Conservation (phyloP, 2,113 vertebrate genomes). For the Anhinga rufa region DNA sequence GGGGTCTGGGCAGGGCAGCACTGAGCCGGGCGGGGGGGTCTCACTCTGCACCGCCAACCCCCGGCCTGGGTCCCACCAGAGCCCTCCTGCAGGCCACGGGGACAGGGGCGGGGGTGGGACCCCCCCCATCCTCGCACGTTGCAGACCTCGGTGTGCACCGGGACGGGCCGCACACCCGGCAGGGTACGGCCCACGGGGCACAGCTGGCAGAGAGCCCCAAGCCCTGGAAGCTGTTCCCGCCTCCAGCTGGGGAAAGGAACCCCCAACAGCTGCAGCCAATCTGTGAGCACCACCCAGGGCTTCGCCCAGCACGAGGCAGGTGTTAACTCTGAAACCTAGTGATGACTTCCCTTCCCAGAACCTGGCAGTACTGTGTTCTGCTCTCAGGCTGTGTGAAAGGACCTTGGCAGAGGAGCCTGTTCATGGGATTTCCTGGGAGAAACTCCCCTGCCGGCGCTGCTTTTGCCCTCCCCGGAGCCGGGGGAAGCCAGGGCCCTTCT, state of each 20-base stretch:
- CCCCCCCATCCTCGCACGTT: accelerated
- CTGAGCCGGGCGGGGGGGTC: background rate
- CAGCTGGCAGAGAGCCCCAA: background rate
- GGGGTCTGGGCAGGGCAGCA: background rate
- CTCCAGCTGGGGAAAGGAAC: background rate
- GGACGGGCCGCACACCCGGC: accelerated
- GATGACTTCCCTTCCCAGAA: background rate
- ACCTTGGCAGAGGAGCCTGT: accelerated
- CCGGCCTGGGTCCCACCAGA: background rate
- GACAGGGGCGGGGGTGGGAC: background rate
- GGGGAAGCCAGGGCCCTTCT: background rate
- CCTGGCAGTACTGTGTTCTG: background rate
- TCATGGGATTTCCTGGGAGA: background rate
- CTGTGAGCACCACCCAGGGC: background rate
- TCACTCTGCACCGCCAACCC: background rate
- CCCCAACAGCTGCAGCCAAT: background rate
- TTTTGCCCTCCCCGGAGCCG: background rate
- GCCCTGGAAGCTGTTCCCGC: background rate
- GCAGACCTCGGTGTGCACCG: background rate
- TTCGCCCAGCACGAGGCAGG: background rate
- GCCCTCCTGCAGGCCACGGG: background rate
- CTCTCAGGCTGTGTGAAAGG: accelerated
- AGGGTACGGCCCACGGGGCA: background rate
- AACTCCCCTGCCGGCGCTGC: background rate
- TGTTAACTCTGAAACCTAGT: background rate